Evolutionary conservation across 2,888 invertebrate genomes (phyloP).

Genomic region (Clitarchus hookeri): DNA sequence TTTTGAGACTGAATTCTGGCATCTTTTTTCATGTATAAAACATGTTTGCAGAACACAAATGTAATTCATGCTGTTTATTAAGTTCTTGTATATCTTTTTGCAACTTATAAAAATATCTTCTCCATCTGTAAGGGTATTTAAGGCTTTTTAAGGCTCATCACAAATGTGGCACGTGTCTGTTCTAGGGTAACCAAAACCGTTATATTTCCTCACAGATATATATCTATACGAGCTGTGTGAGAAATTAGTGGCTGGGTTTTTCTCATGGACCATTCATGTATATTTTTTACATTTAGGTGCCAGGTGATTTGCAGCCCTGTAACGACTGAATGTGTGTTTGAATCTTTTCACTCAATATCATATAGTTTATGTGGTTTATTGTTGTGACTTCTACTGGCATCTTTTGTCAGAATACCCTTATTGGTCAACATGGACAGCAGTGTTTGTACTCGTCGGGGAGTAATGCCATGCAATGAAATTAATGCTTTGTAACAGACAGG

Average conservation of each 20-base stretch:
- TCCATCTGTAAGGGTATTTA: background rate
- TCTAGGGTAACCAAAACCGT: conserved; percentile 9
- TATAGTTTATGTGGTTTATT: background rate
- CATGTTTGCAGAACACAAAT: background rate
- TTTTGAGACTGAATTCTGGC: too few species aligned
- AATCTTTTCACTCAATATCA: background rate
- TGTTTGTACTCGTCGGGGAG: background rate
- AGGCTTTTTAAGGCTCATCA: background rate
- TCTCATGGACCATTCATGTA: background rate
- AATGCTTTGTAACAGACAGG: conserved; percentile 15
- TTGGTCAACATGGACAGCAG: background rate
- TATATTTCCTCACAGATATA: background rate
- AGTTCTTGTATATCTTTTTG: background rate
- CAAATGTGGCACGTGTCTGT: background rate
- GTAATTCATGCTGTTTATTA: background rate
- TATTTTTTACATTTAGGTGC: background rate
- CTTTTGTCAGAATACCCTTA: background rate
- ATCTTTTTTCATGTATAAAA: background rate
- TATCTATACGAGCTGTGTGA: background rate
- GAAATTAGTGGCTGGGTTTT: background rate
- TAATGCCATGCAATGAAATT: background rate
- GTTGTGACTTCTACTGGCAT: background rate
- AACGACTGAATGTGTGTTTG: background rate
- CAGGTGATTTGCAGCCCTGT: background rate
- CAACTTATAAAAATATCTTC: background rate